Conservation (phyloP, 2,113 vertebrate species). For the rat (Rattus norvegicus) region GRCr8 NC_086021.1:30261501-30262000, state of each 20-base stretch:
- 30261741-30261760: not conserved
- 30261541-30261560: not conserved
- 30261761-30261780: not conserved
- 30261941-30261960: too few relatives aligned
- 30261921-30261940: not conserved
- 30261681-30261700: not conserved
- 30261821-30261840: not conserved
- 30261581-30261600: not conserved
- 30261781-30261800: not conserved
- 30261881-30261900: too few relatives aligned
- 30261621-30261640: not conserved
- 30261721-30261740: not conserved
- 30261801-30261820: not conserved
- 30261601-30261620: not conserved
- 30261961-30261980: not conserved
- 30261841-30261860: not conserved
- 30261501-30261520: too few relatives aligned
- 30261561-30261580: not conserved
- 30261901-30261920: too few relatives aligned
- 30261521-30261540: not conserved
- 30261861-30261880: not conserved
- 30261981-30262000: not conserved
- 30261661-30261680: not conserved
- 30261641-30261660: not conserved
- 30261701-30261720: not conserved